These are phyloP conservation scores for Stegastes partitus DNA, from an alignment of 2,113 vertebrate species.

Conservation along the genomic window DNA sequence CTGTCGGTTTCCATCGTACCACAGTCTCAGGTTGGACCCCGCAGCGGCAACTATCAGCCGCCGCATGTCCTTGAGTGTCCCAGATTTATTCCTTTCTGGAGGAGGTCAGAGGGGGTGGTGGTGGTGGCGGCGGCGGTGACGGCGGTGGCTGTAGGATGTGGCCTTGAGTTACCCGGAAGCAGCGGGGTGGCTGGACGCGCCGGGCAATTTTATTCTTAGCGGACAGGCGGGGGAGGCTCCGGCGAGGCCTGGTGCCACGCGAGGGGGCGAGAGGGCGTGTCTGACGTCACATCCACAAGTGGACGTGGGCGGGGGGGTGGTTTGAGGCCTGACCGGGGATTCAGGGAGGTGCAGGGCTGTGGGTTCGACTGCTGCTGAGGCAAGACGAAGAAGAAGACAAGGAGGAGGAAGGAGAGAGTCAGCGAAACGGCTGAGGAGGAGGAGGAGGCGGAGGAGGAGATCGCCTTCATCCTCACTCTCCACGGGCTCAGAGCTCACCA, in stretches of 20 bases:
- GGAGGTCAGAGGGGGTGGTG: conserved; percentile 43
- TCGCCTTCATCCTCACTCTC: conserved; percentile 29
- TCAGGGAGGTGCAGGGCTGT: conserved; percentile 56
- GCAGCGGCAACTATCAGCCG: conserved; percentile 25
- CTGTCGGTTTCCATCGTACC: conserved; percentile 34
- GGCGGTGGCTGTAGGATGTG: conserved; percentile 50
- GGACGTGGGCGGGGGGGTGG: conserved; percentile 63
- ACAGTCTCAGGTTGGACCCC: conserved; percentile 42
- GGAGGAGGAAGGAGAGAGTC: conserved; percentile 59
- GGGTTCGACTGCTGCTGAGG: conserved; percentile 66
- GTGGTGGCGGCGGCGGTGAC: conserved; percentile 15
- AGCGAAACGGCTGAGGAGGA: conserved; percentile 57
- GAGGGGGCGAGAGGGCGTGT: conserved; percentile 54
- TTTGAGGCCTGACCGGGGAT: conserved; percentile 65
- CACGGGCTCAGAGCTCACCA: conserved; percentile 47
- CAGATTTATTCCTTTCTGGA: conserved; percentile 1
- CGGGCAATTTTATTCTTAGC: conserved; percentile 72
- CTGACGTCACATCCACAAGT: conserved; percentile 56
- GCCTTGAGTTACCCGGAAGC: conserved; percentile 70
- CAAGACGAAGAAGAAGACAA: conserved; percentile 25
- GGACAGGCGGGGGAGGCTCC: conserved; percentile 54
- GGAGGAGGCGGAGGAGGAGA: conserved; percentile 37
- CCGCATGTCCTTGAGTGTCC: conserved; percentile 63
- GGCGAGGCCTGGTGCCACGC: conserved; percentile 58
- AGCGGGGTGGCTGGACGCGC: conserved; percentile 29